phyloP scores from a whole-genome alignment of 2,113 vertebrate species.

The Cacatua alba region DNA sequence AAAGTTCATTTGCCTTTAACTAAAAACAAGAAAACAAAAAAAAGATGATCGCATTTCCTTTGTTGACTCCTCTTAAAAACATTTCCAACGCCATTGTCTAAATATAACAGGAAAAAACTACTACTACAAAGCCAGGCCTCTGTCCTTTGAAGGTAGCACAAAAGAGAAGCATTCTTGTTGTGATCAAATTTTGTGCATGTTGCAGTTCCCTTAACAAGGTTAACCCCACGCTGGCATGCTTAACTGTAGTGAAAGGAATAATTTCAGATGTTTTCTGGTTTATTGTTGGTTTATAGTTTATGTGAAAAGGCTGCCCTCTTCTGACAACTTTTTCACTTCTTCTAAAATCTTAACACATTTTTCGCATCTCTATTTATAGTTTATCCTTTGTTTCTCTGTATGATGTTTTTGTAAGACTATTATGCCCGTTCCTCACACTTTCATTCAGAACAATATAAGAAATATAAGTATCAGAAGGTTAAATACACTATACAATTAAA shows the following conservation, averaged over 20 bases:
- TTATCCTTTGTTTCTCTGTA: neutral
- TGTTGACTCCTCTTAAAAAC: neutral
- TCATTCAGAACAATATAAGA: neutral
- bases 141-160: neutral
- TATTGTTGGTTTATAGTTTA: conserved; percentile 14
- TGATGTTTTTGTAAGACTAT: too few relatives aligned
- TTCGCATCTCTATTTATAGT: neutral
- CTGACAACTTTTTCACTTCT: conserved; percentile 28
- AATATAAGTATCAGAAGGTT: neutral
- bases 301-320: conserved; percentile 72
- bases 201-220: neutral
- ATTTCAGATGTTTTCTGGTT: neutral
- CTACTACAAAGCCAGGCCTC: neutral
- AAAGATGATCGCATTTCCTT: neutral
- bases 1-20: neutral
- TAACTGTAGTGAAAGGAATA: neutral
- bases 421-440: neutral
- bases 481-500: neutral
- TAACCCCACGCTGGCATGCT: neutral
- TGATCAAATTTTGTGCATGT: neutral
- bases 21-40: neutral
- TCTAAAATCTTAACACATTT: neutral
- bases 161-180: neutral
- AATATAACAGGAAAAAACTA: neutral
- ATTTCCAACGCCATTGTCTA: neutral